Conservation (phyloP, 1,140 invertebrate genomes). For the Eupristina koningsbergeri region DNA sequence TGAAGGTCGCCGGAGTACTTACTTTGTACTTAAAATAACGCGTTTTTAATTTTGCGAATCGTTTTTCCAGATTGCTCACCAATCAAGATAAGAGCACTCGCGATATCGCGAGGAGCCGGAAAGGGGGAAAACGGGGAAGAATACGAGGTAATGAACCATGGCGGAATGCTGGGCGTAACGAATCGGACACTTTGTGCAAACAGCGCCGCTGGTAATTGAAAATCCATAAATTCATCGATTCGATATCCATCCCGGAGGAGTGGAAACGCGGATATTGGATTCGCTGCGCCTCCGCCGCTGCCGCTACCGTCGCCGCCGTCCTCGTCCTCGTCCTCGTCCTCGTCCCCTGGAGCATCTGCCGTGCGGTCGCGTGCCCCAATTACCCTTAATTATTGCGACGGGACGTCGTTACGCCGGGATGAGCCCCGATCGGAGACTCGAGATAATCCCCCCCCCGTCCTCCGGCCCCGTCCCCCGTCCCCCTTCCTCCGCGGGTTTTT, state of each 20-base stretch:
- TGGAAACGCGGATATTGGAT: too few relatives aligned
- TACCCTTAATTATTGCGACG: constrained; percentile 65
- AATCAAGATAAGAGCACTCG: too few relatives aligned
- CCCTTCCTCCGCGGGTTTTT: not conserved
- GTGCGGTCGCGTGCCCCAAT: constrained; percentile 66
- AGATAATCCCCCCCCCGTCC: constrained; percentile 50
- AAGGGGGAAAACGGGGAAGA: not conserved
- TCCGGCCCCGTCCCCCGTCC: not conserved
- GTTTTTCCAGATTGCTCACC: too few relatives aligned
- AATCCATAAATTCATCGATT: not conserved
- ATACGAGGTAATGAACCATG: not conserved
- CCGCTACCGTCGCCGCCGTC: constrained; percentile 26
- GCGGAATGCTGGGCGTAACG: not conserved
- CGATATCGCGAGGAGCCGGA: too few relatives aligned
- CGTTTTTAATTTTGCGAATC: too few relatives aligned
- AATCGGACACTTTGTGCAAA: not conserved
- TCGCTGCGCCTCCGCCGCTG: too few relatives aligned
- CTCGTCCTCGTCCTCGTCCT: constrained; percentile 58
- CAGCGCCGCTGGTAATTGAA: not conserved
- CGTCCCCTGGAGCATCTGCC: too few relatives aligned
- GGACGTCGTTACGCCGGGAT: constrained; percentile 55
- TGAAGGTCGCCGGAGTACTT: too few relatives aligned
- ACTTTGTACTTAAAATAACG: too few relatives aligned
- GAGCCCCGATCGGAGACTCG: constrained; percentile 52
- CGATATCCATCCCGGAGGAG: not conserved